Base-by-base conservation (phyloP, 2,113 vertebrate genomes). In the Australoheros scitulus region DNA sequence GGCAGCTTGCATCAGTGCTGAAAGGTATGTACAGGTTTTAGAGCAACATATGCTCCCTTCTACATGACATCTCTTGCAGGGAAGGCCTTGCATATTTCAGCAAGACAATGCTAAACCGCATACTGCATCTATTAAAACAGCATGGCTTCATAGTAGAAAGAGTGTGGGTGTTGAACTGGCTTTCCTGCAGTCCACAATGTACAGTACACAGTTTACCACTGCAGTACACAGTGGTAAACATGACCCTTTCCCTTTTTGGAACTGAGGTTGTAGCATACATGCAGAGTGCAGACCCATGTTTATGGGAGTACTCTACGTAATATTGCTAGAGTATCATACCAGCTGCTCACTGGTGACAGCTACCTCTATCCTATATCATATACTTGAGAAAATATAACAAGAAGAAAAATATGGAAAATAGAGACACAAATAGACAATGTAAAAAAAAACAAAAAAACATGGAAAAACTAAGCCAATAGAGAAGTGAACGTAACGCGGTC, bases 311-410 rank as follows among this genome's bases (percentile, higher is more conserved):
- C 63, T 55, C 77, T 81, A 82, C 79, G 78, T 81, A 85, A 87
- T 76, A 81, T 76, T 72, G 87, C 81, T 82, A 81, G 60, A 78
- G 47, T 70, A 77, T 85, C 83, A 80, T 80, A 79, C 86, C 89
- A 92, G 89, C 89, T 92, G 90, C 90, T 91, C 87, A 68, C 72
- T 41, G 76, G 89, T 91, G 63, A 92, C 89, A 92, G 88, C 86
- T 77, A 50, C 41, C 79, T 57, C 60, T 78, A 76, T 87, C 80
- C 65, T 75, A 87, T 77, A 88, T 85, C 80, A 84, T 89, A 75
- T 85, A 38, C 7, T 90, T 82, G 77, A 85, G 77, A 89, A 91
- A 61, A 65, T 63, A 68, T 65, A 77, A 86, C 76, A 55, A 87
- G 50, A 72, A 43, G 79, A 78, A 83, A 88, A 55, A 52, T 70